A percentile compares a stretch with the other conserved stretches of the same genome.
Conservation (phyloP, 1,140 invertebrate species). For the Nephila pilipes region DNA sequence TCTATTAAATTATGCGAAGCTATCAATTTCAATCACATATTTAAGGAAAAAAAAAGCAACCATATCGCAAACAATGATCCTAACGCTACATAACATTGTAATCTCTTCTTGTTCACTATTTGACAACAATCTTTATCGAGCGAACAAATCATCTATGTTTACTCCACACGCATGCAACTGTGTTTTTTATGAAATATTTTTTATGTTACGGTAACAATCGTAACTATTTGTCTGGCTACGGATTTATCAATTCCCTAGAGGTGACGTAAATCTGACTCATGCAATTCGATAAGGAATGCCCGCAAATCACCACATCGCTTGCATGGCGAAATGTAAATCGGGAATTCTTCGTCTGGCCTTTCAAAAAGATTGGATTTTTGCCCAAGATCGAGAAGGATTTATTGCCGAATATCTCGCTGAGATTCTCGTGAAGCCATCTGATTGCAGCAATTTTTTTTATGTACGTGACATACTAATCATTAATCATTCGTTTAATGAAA, state of each 20-base stretch:
- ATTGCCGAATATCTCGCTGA: no score
- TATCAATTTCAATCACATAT: no score
- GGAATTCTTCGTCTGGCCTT: background rate
- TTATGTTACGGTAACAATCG: background rate
- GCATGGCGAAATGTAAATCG: background rate
- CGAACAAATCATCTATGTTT: slow-evolving; percentile 1
- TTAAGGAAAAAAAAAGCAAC: no score
- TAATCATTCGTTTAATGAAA: no score
- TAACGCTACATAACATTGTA: no score
- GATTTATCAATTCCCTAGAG: background rate
- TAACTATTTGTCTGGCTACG: background rate
- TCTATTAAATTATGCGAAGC: no score
- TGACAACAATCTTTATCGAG: background rate
- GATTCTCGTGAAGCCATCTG: no score
- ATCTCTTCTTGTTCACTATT: no score
- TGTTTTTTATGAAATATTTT: background rate
- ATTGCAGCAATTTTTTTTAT: no score
- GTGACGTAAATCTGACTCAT: background rate
- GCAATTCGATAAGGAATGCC: background rate
- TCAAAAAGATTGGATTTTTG: background rate
- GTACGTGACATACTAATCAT: no score
- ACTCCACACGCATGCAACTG: background rate
- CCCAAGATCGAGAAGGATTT: background rate
- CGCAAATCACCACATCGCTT: background rate
- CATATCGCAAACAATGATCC: no score